Evolutionary conservation across 2,797 vertebrate genomes (phyloP).

Genomic region (Okamejei kenojei): DNA sequence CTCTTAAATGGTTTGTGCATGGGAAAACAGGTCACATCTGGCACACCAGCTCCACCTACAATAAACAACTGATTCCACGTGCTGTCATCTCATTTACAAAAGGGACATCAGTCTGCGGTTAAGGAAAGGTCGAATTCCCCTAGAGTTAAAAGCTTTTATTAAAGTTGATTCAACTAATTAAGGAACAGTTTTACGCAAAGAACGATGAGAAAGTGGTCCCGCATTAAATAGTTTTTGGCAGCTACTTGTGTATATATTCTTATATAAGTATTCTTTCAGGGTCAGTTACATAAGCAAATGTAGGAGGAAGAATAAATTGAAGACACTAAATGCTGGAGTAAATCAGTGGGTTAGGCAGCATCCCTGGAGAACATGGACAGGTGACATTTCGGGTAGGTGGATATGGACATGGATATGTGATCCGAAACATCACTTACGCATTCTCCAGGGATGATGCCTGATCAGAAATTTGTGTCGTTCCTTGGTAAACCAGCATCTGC

Average conservation of each 20-base stretch:
- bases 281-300: not conserved
- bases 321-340: no score
- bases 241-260: not conserved
- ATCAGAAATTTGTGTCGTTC: no score
- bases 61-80: not conserved
- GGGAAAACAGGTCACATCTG: not conserved
- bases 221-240: not conserved
- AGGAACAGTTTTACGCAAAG: not conserved
- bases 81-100: not conserved
- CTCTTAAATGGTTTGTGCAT: not conserved
- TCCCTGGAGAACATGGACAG: no score
- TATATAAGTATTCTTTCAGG: no score
- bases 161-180: not conserved
- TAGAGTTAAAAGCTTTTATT: not conserved
- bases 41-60: not conserved
- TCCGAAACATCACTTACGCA: no score
- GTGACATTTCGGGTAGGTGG: no score
- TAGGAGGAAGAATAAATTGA: not conserved
- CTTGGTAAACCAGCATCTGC: no score
- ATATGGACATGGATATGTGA: no score
- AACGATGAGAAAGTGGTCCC: not conserved
- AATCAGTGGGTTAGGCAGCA: no score
- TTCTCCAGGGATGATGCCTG: no score
- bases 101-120: not conserved
- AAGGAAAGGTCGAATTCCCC: not conserved